Percentiles rank a stretch among this genome's conserved stretches.
Evolutionary conservation across 2,113 vertebrate species (phyloP).

Genomic region (Clarias batrachus): DNA sequence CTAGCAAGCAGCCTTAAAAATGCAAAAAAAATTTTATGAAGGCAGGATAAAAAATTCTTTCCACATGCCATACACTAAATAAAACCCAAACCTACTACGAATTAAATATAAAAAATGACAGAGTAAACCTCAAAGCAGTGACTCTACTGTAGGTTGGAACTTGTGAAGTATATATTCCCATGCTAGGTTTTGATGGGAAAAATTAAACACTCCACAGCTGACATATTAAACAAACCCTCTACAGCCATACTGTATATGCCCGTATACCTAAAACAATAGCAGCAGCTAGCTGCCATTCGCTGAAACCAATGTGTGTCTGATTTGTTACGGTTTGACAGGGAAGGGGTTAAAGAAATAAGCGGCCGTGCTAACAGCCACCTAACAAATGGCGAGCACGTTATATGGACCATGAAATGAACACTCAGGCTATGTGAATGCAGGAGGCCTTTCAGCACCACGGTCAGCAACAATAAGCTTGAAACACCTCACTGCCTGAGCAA

Average conservation of each 20-base stretch:
- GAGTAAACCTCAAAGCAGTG: background rate
- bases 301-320: slow-evolving; percentile 74
- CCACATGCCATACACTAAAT: background rate
- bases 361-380: slow-evolving; percentile 74
- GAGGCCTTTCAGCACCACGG: slow-evolving; percentile 76
- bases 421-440: slow-evolving; percentile 76
- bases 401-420: slow-evolving; percentile 85
- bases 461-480: slow-evolving; percentile 80
- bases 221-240: slow-evolving; percentile 10
- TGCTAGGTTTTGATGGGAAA: background rate
- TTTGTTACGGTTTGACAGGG: slow-evolving; percentile 76
- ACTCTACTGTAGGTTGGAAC: background rate
- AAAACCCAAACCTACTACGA: slow-evolving; percentile 39
- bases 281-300: slow-evolving; percentile 51
- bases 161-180: background rate
- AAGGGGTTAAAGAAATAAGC: slow-evolving; percentile 80
- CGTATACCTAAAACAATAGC: slow-evolving; percentile 65
- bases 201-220: background rate
- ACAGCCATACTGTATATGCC: slow-evolving; percentile 25
- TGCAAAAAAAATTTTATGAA: background rate
- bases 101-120: background rate
- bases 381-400: slow-evolving; percentile 79
- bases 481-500: slow-evolving; percentile 76
- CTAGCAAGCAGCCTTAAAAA: background rate
- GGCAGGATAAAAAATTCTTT: background rate